phyloP scores from a whole-genome alignment of 2,797 vertebrate species.

The Trachops cirrhosus region DNA sequence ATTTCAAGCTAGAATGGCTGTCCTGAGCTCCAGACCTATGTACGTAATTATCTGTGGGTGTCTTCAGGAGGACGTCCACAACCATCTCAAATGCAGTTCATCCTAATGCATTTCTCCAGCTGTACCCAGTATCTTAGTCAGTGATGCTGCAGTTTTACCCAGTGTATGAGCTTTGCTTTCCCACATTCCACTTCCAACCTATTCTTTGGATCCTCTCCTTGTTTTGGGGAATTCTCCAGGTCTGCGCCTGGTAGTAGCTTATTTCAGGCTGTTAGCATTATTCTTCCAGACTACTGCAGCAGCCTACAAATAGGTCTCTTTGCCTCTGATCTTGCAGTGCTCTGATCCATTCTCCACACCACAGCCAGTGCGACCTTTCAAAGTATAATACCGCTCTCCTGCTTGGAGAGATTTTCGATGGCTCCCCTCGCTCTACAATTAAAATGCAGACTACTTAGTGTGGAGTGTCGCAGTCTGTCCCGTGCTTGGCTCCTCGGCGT shows the following conservation, averaged over 20 bases:
- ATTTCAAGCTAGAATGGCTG: background rate
- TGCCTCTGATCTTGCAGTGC: background rate
- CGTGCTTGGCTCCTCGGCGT: background rate
- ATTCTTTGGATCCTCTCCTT: background rate
- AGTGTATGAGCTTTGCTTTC: background rate
- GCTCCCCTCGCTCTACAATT: background rate
- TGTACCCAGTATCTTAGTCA: background rate
- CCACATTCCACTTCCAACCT: background rate
- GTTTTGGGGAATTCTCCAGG: background rate
- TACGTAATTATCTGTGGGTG: background rate
- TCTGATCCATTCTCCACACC: background rate
- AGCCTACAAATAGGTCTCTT: background rate
- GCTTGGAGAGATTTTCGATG: background rate
- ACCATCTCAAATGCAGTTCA: background rate
- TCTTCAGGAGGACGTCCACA: background rate
- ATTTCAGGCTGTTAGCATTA: slow-evolving; percentile 11
- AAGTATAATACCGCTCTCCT: background rate
- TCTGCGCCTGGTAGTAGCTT: background rate
- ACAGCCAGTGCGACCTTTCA: background rate
- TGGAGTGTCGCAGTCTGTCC: background rate
- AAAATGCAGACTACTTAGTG: background rate
- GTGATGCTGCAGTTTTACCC: background rate
- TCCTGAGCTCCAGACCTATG: background rate
- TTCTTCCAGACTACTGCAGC: background rate
- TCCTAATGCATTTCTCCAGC: background rate